Percentiles rank a stretch among this genome's conserved stretches.
phyloP scores from a whole-genome alignment of 2,888 invertebrate genomes.

The Calameuta idolon region DNA sequence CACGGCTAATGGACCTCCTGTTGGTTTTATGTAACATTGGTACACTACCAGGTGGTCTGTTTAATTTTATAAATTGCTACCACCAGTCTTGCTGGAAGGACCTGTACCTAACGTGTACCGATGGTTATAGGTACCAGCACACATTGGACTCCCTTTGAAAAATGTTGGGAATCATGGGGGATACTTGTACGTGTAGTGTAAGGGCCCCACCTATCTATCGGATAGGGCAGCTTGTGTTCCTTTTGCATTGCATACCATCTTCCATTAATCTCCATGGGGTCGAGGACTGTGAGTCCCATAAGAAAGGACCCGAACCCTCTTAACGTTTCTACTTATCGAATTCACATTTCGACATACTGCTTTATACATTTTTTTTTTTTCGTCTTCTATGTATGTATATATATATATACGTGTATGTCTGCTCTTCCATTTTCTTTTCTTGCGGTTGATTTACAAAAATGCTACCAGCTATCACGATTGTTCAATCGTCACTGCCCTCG shows the following conservation, averaged over 20 bases:
- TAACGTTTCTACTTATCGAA: not conserved
- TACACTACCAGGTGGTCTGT: not conserved
- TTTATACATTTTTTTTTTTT: not conserved
- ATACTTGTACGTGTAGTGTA: constrained; percentile 3
- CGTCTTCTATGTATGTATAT: too few relatives aligned
- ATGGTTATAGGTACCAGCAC: not conserved
- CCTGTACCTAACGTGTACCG: not conserved
- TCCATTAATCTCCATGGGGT: constrained; percentile 33
- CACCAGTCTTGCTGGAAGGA: not conserved
- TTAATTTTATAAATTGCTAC: not conserved
- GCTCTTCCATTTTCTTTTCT: not conserved
- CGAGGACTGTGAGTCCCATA: not conserved
- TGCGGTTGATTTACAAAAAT: not conserved
- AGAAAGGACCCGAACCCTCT: not conserved
- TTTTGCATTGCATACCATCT: constrained; percentile 27
- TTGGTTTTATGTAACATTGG: not conserved
- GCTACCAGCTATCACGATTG: not conserved
- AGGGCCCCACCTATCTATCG: constrained; percentile 12
- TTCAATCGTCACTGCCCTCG: not conserved
- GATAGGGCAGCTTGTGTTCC: constrained; percentile 10
- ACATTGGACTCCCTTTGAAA: constrained; percentile 3
- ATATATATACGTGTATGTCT: too few relatives aligned
- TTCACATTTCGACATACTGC: not conserved
- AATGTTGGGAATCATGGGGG: not conserved
- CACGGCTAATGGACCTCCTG: not conserved